phyloP scores from a whole-genome alignment of 2,888 invertebrate genomes.

The Habrosyne pyritoides region DNA sequence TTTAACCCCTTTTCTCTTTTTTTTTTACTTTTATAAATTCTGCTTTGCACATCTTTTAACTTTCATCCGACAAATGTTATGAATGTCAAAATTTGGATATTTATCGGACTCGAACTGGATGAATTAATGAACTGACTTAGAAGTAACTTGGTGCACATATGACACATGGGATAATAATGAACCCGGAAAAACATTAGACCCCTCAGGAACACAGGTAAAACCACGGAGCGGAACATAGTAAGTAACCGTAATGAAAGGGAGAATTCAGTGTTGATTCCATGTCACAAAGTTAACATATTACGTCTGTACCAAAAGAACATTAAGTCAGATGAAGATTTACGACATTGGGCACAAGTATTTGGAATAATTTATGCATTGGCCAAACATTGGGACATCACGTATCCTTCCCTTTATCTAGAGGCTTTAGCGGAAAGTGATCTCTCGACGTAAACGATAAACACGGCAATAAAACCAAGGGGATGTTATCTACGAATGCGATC shows the following conservation, averaged over 20 bases:
- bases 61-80: too few relatives aligned
- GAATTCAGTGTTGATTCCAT: not conserved
- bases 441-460: constrained; percentile 32
- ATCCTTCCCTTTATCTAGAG: not conserved
- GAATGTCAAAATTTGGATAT: too few relatives aligned
- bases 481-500: constrained; percentile 48
- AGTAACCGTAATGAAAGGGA: not conserved
- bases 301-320: not conserved
- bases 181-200: too few relatives aligned
- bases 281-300: not conserved
- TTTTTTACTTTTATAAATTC: too few relatives aligned
- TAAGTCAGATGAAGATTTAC: not conserved
- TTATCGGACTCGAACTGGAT: too few relatives aligned
- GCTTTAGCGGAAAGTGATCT: constrained; percentile 5
- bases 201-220: too few relatives aligned
- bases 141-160: too few relatives aligned
- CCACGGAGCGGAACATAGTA: too few relatives aligned
- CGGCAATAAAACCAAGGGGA: constrained; percentile 48
- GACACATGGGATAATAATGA: too few relatives aligned
- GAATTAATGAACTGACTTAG: too few relatives aligned
- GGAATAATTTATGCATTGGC: constrained; percentile 1
- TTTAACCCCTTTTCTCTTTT: too few relatives aligned
- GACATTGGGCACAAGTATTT: not conserved
- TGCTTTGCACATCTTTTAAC: too few relatives aligned
- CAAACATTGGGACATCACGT: not conserved